Evolutionary conservation across 2,888 invertebrate genomes (phyloP), one percentile per base, ranked within the genome.

Genomic region (Drosophila neutralis): DNA sequence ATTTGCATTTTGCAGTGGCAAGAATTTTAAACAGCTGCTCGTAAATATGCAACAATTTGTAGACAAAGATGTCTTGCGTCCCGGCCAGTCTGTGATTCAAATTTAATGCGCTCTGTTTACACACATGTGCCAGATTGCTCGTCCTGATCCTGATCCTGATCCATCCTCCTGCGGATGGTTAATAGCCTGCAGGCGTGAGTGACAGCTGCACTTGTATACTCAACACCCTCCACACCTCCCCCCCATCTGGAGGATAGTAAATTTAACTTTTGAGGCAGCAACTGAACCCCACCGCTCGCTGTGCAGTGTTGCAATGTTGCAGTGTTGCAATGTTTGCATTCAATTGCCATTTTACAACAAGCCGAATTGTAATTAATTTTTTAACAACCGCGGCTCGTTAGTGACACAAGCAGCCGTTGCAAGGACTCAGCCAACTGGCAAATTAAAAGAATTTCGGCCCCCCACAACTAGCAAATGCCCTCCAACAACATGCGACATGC

Each of bases 21-120:
- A 33, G 21, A n/a, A 45, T 64, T 54, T 54, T 15, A 42, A 53
- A 33, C 38, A 61, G 72, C 35, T 65, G 61, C 65, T 58, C 64
- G 70, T 74, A 79, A 83, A 84, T 87, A 87, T 87, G 86, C 86
- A 84, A 80, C 84, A 84, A 84, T 84, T 83, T 81, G 86, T 79
- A 81, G 84, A 78, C 78, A 83, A 82, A 83, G 87, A 83, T 82
- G 69, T 79, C 27, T 48, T 38, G 27, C 4, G 8, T 6, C 36
- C 31, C 15, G 48, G 54, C 42, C 67, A 66, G 69, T 57, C 69
- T 78, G 77, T 90, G 87, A 90, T 89, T 87, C 77, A 76, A 90
- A 79, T 88, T 89, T 87, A 79, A 90, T 89, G 87, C 78, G 78
- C 81, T 86, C 72, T 88, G 87, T 86, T 45, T 45, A 45, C 45